Conservation (phyloP, 2,797 vertebrate genomes). For the Epinephelus malabaricus region DNA sequence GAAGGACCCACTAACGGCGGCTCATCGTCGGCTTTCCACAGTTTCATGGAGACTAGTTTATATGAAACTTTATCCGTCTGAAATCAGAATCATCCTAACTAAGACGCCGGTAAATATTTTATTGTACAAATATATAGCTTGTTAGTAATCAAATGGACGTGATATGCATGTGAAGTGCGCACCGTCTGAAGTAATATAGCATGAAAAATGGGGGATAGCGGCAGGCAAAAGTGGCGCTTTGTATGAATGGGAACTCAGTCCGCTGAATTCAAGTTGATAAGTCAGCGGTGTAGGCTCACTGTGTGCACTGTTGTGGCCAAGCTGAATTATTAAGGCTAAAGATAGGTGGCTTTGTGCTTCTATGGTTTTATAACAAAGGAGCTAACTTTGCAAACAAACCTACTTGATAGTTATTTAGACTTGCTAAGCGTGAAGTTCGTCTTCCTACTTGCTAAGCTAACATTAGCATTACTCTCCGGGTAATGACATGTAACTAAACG, state of each 20-base stretch:
- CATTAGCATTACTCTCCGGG: background rate
- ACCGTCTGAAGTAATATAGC: background rate
- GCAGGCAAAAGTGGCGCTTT: slow-evolving; percentile 59
- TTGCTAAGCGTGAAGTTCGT: background rate
- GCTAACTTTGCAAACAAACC: background rate
- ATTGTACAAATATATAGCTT: background rate
- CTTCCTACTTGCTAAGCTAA: slow-evolving; percentile 33
- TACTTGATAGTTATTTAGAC: too few species aligned
- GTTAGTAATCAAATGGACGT: background rate
- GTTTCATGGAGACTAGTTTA: background rate
- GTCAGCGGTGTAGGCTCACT: fast-evolving
- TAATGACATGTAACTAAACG: slow-evolving; percentile 16
- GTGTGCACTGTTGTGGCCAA: fast-evolving
- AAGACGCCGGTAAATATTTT: slow-evolving; percentile 78
- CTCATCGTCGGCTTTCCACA: slow-evolving; percentile 37
- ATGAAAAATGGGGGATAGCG: background rate
- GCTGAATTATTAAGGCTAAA: fast-evolving
- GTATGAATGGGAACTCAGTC: slow-evolving; percentile 66
- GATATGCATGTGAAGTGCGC: slow-evolving; percentile 31
- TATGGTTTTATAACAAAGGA: fast-evolving
- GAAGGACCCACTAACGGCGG: slow-evolving; percentile 75
- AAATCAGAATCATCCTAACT: slow-evolving; percentile 83
- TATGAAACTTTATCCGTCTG: slow-evolving; percentile 69
- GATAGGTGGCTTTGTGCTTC: fast-evolving
- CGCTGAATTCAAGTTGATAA: background rate